Conservation (phyloP, 1,140 invertebrate genomes). For the Drosophila subobscura region DNA sequence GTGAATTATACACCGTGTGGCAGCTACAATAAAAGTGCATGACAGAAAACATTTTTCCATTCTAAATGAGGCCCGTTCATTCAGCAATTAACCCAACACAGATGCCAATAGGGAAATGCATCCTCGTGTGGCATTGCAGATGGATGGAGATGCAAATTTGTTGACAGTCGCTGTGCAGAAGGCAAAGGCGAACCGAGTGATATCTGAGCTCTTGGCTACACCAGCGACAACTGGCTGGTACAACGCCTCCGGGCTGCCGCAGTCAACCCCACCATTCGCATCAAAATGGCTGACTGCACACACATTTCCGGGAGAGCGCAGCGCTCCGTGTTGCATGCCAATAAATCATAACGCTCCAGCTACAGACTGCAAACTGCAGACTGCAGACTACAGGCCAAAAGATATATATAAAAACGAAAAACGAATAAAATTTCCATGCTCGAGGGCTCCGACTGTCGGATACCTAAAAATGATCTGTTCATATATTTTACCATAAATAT, state of each 20-base stretch:
- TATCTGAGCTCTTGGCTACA: conserved; percentile 41
- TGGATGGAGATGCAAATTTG: conserved; percentile 45
- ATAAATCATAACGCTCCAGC: conserved; percentile 74
- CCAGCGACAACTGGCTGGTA: conserved; percentile 15
- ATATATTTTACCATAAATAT: no score
- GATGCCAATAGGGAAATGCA: conserved; percentile 15
- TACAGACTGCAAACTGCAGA: conserved; percentile 27
- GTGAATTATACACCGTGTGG: no score
- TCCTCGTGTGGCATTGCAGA: conserved; percentile 13
- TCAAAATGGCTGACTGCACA: conserved; percentile 65
- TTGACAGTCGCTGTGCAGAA: conserved; percentile 34
- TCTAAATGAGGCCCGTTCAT: no score
- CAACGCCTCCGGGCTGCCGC: conserved; percentile 28
- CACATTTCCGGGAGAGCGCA: conserved; percentile 44
- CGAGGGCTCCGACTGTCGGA: no score
- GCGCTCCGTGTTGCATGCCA: conserved; percentile 75
- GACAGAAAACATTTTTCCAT: no score
- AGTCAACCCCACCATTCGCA: conserved; percentile 6
- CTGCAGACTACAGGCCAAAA: conserved; percentile 34
- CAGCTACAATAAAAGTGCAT: no score
- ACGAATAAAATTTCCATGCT: no score
- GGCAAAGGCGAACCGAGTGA: conserved; percentile 42
- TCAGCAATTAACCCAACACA: conserved; percentile 6
- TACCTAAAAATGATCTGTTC: no score
- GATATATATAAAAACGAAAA: background rate